Conservation (phyloP, 2,888 invertebrate genomes). For the Julus scandinavius region DNA sequence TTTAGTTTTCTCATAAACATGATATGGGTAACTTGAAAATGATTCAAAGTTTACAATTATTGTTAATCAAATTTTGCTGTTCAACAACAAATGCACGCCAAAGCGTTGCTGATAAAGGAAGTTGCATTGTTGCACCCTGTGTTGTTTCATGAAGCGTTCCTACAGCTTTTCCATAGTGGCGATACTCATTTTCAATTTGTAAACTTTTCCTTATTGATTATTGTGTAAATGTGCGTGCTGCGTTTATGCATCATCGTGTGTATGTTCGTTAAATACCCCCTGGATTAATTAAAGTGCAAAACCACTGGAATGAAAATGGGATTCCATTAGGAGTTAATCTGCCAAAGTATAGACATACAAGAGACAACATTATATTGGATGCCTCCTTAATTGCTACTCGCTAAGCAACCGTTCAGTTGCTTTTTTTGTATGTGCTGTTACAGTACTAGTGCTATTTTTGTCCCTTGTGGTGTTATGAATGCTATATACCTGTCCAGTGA, state of each 20-base stretch:
- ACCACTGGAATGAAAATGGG: conserved; percentile 4
- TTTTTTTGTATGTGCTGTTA: neutral
- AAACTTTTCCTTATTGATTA: neutral
- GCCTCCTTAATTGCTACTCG: conserved; percentile 33
- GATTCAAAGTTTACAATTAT: no score
- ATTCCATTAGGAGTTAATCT: conserved; percentile 16
- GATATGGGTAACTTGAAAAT: no score
- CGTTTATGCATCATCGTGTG: neutral
- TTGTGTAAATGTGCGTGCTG: neutral
- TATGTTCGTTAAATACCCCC: neutral
- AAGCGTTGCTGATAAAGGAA: no score
- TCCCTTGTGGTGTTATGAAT: neutral
- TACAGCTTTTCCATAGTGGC: no score
- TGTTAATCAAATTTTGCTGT: no score
- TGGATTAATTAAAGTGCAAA: conserved; percentile 13
- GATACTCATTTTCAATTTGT: neutral
- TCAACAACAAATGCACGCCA: no score
- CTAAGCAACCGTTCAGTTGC: neutral
- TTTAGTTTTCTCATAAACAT: no score
- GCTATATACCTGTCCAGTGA: neutral
- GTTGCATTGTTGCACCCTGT: no score
- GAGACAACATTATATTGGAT: neutral
- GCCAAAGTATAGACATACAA: neutral
- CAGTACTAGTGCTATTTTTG: neutral
- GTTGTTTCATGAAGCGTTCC: no score